These are phyloP conservation scores for Daktulosphaira vitifoliae DNA, from an alignment of 1,140 invertebrate genomes.

Conservation along the genomic window DNA sequence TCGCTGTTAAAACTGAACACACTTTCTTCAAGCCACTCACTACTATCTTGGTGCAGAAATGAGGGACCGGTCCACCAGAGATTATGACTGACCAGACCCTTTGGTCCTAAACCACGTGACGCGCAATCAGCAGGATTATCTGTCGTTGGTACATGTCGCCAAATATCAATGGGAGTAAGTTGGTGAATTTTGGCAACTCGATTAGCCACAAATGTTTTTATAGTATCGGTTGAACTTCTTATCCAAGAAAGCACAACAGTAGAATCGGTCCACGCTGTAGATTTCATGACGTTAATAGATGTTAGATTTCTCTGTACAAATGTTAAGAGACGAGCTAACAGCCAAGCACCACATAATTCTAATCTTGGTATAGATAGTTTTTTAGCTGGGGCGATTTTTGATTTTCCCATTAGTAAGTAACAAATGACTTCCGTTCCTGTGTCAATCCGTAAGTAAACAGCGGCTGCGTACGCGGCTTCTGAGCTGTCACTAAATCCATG, in stretches of 20 bases:
- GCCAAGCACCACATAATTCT: conserved; percentile 37
- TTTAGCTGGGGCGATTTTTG: conserved; percentile 35
- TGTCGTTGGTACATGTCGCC: conserved; percentile 42
- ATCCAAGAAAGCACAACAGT: conserved; percentile 39
- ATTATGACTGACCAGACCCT: not conserved
- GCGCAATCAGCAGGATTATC: conserved; percentile 45
- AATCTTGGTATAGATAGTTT: conserved; percentile 35
- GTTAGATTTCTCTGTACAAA: not conserved
- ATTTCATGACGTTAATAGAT: not conserved
- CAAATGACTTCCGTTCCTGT: not conserved
- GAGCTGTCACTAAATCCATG: conserved; percentile 33
- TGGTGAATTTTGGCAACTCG: conserved; percentile 43
- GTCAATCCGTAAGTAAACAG: conserved; percentile 13
- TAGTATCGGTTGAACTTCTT: conserved; percentile 35
- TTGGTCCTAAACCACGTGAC: conserved; percentile 40
- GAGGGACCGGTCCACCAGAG: conserved; percentile 35
- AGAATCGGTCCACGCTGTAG: conserved; percentile 32
- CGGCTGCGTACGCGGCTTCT: not conserved
- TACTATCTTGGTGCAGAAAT: not conserved
- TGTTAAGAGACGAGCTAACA: conserved; percentile 24
- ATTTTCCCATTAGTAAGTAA: conserved; percentile 29
- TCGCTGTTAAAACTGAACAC: not conserved
- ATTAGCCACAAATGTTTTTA: conserved; percentile 44
- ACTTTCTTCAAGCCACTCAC: not conserved
- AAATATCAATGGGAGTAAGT: conserved; percentile 35